Evolutionary conservation across 2,113 vertebrate genomes (phyloP).

Genomic region (Hippocampus guttulatus): DNA sequence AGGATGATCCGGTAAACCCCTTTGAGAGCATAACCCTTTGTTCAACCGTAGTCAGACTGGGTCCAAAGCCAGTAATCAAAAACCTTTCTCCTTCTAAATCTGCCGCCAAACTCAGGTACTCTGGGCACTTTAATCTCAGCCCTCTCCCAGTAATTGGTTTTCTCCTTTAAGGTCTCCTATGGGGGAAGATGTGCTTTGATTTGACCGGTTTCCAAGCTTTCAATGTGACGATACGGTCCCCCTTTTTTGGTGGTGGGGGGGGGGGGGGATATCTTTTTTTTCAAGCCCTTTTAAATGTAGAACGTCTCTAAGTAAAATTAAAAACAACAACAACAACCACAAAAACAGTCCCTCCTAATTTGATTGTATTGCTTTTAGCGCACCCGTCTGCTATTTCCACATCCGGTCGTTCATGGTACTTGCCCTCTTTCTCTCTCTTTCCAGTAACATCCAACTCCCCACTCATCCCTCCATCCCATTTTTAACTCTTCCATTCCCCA

Average conservation of each 20-base stretch:
- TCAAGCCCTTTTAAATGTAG: slow-evolving; percentile 22
- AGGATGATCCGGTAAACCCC: slow-evolving; percentile 57
- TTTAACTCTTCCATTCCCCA: slow-evolving; percentile 22
- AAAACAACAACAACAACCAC: slow-evolving; percentile 6
- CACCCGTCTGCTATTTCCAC: slow-evolving; percentile 7
- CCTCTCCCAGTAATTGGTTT: slow-evolving; percentile 66
- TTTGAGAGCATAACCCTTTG: slow-evolving; percentile 26
- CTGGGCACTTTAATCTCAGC: slow-evolving; percentile 55
- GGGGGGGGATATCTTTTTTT: slow-evolving; percentile 16
- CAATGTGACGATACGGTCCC: slow-evolving; percentile 41
- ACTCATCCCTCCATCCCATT: slow-evolving; percentile 17
- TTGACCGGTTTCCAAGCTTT: slow-evolving; percentile 16
- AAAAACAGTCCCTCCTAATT: slow-evolving; percentile 15
- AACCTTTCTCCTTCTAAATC: slow-evolving; percentile 49
- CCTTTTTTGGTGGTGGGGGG: background rate
- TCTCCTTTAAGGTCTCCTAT: slow-evolving; percentile 56
- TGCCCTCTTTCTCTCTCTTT: background rate
- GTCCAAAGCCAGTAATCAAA: slow-evolving; percentile 50
- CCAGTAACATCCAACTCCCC: background rate
- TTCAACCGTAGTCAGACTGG: slow-evolving; percentile 17
- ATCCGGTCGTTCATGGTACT: background rate
- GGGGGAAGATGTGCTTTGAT: slow-evolving; percentile 44
- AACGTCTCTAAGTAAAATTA: slow-evolving; percentile 5
- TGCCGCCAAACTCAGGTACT: slow-evolving; percentile 49
- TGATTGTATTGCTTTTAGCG: slow-evolving; percentile 29